Conservation (phyloP, 2,797 vertebrate species). For the Notamacropus eugenii region DNA sequence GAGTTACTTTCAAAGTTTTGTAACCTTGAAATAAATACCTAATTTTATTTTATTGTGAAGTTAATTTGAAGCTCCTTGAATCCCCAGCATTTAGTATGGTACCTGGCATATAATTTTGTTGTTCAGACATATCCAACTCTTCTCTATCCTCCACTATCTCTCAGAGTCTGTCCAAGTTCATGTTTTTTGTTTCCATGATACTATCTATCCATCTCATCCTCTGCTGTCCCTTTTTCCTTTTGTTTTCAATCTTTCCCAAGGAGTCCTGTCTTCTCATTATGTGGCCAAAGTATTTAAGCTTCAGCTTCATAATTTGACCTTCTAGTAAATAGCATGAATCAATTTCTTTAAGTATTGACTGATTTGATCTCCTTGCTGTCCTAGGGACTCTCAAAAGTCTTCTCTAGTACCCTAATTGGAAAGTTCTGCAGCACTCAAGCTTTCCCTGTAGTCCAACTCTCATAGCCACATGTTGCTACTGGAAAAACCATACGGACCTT, state of each 20-base stretch:
- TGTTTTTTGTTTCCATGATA: neutral
- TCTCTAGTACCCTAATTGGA: neutral
- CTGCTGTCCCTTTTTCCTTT: neutral
- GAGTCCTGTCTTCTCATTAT: neutral
- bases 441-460: neutral
- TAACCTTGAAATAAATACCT: neutral
- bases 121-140: neutral
- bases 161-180: neutral
- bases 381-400: neutral
- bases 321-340: neutral
- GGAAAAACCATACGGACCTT: neutral
- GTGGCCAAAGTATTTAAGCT: neutral
- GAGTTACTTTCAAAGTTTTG: neutral
- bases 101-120: neutral
- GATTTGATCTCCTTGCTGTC: neutral
- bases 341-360: neutral
- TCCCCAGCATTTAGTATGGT: neutral
- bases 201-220: neutral
- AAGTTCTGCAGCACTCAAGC: neutral
- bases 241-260: neutral
- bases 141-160: neutral
- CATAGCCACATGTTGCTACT: neutral
- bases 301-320: neutral
- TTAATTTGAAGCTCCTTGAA: neutral
- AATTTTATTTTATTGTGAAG: neutral